Base-by-base conservation (phyloP, 2,113 vertebrate species). In the Silurus asotus region DNA sequence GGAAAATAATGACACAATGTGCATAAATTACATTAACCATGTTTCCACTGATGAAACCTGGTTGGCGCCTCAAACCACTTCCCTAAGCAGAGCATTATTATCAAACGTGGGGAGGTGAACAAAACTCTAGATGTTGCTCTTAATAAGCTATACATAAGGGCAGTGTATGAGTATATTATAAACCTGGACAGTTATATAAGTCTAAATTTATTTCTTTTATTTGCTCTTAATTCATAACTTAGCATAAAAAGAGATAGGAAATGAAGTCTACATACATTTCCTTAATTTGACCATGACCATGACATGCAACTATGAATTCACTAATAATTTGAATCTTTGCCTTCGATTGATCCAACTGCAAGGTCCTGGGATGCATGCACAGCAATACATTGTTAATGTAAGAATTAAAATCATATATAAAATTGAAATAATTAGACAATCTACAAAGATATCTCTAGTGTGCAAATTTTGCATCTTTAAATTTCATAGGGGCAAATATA, bases 11-110 rank as follows among this genome's bases (percentile, higher is more conserved):
- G n/a, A 55, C 23, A 84, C 23, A 64, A 64, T 19, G 19, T 64
- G 58, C 48, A 84, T 62, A 84, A 76, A 84, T 64, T 13, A 20
- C 11, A 84, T 75, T 37, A 37, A 83, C 67, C 65, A 37, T 20
- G 15, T 58, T 83, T 82, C n/a, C 51, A 69, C 65, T 55, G 61
- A 10, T 70, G 15, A 70, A 58, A 56, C 64, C 67, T 58, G 25
- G 65, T 82, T 69, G 64, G 15, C 8, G 2, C 62, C 14, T 53
- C 25, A 77, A 55, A 77, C 23, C 51, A 15, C 6, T 82, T 69
- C 51, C 25, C 81, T 67, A 45, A 55, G 64, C 19, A 55, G 49
- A 82, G 6, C 15, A 53, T 51, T 51, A 82, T 82, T 15, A 70
- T 14, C 45, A 45, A 55, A 84, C 13, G 25, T 9, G 14, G 28